A percentile compares a stretch with the other conserved stretches of the same genome.
These are phyloP conservation scores for Marmota flaviventris DNA, from an alignment of 2,113 vertebrate genomes.

Conservation along the genomic window DNA sequence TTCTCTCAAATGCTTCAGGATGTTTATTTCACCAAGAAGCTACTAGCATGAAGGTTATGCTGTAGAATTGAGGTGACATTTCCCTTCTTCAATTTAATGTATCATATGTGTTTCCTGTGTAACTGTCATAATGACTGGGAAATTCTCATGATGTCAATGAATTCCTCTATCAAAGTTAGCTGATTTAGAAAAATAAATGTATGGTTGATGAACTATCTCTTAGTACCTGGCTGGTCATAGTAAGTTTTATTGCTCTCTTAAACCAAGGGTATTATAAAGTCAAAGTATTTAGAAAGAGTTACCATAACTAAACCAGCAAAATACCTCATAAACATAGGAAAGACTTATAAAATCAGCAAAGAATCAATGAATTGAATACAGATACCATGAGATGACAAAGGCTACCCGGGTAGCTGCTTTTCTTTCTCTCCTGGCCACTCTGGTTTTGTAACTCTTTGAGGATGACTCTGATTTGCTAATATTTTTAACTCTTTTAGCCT, in stretches of 20 bases:
- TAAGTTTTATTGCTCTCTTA: conserved; percentile 51
- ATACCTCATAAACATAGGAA: conserved; percentile 29
- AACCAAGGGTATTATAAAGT: conserved; percentile 67
- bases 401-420: conserved; percentile 8
- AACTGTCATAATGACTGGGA: too few relatives aligned
- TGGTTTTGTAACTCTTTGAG: background rate
- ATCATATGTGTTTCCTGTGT: too few relatives aligned
- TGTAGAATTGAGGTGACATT: too few relatives aligned
- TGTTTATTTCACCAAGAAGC: too few relatives aligned
- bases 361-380: background rate
- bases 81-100: too few relatives aligned
- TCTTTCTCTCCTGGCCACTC: background rate
- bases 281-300: conserved; percentile 20
- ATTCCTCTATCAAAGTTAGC: background rate
- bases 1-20: too few relatives aligned
- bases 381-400: background rate
- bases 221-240: background rate
- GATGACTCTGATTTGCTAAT: background rate
- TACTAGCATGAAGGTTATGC: too few relatives aligned
- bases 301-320: conserved; percentile 30
- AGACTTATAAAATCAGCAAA: background rate
- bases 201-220: background rate
- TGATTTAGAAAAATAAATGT: background rate
- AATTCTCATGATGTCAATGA: background rate
- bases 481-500: conserved; percentile 56